Base-by-base conservation (phyloP, 2,888 invertebrate genomes). In the Mesorhabditis belari region DNA sequence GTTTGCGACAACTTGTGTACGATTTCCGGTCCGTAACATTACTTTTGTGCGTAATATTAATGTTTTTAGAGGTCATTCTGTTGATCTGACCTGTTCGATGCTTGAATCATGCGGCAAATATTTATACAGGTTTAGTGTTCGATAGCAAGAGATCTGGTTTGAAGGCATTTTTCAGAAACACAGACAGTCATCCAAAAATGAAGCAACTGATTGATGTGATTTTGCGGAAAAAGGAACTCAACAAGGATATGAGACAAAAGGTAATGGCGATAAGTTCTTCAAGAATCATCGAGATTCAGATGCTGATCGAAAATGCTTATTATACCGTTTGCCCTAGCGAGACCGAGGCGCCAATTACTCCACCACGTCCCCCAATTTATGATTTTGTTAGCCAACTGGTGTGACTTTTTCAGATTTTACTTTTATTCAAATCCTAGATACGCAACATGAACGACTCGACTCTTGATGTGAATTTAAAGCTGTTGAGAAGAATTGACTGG, bases 291-390 rank as follows among this genome's bases (percentile, higher is more conserved):
- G 9, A 44, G 0, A 2, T 66, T 56, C 58, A 77, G 79, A 73
- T 77, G 67, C 63, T 79, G 17, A 69, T 79, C 26, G 79, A 79
- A 51, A 79, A 77, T 58, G 77, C 78, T 6, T 79, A 77, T 58
- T 79, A 70, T 63, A 63, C 74, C 17, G 77, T 77, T 17, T 61
- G 79, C 49, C 79, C 79, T 9, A 70, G 76, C 21, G 77, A 76
- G 51, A 72, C 74, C 25, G 60, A 66, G 24, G 59, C 61, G 6
- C 55, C 66, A 17, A 61, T 58, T 23, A 58, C 60, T 17, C 64
- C 64, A 6, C 67, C 69, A 2, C 70, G 66, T 21, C 70, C 75
- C 6, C 60, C 68, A 5, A 70, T 72, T 65, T 64, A 71, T 19
- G 58, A 54, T 26, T 73, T 70, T 59, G 66, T 73, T 26, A 60